Evolutionary conservation across 1,140 invertebrate genomes (phyloP).

Genomic region (Cardiocondyla obscurior): DNA sequence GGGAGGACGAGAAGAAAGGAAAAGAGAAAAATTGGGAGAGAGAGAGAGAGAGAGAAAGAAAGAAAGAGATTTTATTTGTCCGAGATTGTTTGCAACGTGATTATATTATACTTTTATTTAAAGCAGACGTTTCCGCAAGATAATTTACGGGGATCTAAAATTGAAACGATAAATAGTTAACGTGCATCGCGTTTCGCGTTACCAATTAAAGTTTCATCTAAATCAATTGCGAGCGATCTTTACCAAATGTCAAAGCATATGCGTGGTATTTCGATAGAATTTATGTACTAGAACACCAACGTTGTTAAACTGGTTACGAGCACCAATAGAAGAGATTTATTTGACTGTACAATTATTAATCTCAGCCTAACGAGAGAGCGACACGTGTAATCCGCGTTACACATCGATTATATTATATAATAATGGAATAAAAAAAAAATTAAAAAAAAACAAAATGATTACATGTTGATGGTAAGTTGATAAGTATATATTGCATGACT

Average conservation of each 20-base stretch:
- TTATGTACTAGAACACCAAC: neutral
- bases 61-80: neutral
- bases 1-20: neutral
- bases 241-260: neutral
- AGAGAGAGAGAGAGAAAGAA: neutral
- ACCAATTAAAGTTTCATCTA: neutral
- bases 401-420: neutral
- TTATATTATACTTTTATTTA: neutral
- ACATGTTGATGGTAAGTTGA: conserved; percentile 9
- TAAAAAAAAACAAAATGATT: neutral
- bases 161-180: neutral
- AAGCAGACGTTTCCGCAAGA: neutral
- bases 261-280: neutral
- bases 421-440: too few species aligned
- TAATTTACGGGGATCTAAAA: neutral
- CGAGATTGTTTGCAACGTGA: neutral
- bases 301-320: conserved; percentile 27
- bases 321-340: conserved; percentile 17
- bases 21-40: neutral
- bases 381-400: conserved; percentile 56
- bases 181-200: neutral
- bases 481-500: conserved; percentile 8
- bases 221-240: neutral
- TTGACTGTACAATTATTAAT: conserved; percentile 47
- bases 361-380: neutral